phyloP scores from a whole-genome alignment of 1,140 invertebrate genomes.

The Ganaspis sp. region DNA sequence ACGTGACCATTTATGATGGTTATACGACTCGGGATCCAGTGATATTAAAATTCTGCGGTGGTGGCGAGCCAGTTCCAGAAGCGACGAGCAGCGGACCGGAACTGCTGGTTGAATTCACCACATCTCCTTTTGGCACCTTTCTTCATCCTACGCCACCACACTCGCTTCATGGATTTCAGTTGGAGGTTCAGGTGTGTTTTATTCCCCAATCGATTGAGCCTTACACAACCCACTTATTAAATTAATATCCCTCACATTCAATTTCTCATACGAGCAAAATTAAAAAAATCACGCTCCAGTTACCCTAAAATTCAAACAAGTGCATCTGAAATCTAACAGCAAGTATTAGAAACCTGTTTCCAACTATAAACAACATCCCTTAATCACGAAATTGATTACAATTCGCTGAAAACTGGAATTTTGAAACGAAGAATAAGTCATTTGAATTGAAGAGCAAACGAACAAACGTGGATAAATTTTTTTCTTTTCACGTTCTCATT shows the following conservation, averaged over 20 bases:
- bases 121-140: slow-evolving; percentile 92
- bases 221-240: background rate
- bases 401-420: no score
- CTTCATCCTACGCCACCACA: slow-evolving; percentile 85
- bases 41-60: slow-evolving; percentile 92
- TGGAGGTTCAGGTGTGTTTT: slow-evolving; percentile 86
- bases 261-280: slow-evolving; percentile 18
- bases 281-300: background rate
- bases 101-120: slow-evolving; percentile 91
- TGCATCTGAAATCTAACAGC: no score
- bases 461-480: no score
- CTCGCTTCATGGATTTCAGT: slow-evolving; percentile 89
- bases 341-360: no score
- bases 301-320: no score
- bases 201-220: slow-evolving; percentile 30
- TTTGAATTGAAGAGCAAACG: no score
- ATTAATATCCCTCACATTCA: no score
- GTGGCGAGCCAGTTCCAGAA: slow-evolving; percentile 88
- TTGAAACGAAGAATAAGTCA: no score
- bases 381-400: no score
- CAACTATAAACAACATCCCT: no score
- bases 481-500: no score
- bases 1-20: slow-evolving; percentile 93
- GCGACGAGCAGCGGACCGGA: slow-evolving; percentile 90
- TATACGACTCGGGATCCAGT: slow-evolving; percentile 92